phyloP scores from a whole-genome alignment of 2,797 vertebrate species.

The Microctenopoma lineatum region DNA sequence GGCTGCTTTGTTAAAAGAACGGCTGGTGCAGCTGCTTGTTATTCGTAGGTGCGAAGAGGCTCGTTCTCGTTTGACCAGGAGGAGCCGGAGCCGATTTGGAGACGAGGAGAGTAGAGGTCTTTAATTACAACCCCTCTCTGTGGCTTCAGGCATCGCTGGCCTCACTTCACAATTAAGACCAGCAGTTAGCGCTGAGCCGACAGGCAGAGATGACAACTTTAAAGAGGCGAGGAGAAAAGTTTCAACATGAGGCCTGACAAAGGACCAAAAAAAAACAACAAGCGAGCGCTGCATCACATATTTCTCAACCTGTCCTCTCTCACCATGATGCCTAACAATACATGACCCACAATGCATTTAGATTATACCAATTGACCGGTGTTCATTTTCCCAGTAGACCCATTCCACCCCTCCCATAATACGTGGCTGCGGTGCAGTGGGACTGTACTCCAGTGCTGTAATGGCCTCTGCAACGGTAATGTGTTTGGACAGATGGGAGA shows the following conservation, averaged over 20 bases:
- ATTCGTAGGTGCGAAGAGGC: conserved; percentile 71
- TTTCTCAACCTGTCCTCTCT: conserved; percentile 13
- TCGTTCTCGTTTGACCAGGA: conserved; percentile 73
- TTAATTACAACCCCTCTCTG: conserved; percentile 76
- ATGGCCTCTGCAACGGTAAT: conserved; percentile 80
- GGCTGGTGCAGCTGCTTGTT: conserved; percentile 71
- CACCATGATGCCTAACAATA: conserved; percentile 20
- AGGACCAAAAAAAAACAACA: conserved; percentile 25
- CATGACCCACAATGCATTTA: conserved; percentile 45
- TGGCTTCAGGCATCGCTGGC: conserved; percentile 69
- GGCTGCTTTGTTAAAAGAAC: conserved; percentile 39
- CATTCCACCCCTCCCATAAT: conserved; percentile 49
- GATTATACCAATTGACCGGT: conserved; percentile 46
- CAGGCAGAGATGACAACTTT: conserved; percentile 46
- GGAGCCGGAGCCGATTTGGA: conserved; percentile 76
- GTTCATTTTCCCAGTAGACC: conserved; percentile 56
- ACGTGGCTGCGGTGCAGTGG: conserved; percentile 59
- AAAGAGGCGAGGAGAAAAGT: conserved; percentile 33
- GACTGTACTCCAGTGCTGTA: conserved; percentile 70
- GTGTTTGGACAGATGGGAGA: conserved; percentile 87
- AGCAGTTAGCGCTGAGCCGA: conserved; percentile 64
- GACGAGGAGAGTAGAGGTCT: conserved; percentile 80
- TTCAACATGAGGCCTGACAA: conserved; percentile 37
- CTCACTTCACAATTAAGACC: conserved; percentile 78
- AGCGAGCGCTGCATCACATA: conserved; percentile 9